Evolutionary conservation across 2,797 vertebrate genomes (phyloP).

Genomic region (Tangara arthus): DNA sequence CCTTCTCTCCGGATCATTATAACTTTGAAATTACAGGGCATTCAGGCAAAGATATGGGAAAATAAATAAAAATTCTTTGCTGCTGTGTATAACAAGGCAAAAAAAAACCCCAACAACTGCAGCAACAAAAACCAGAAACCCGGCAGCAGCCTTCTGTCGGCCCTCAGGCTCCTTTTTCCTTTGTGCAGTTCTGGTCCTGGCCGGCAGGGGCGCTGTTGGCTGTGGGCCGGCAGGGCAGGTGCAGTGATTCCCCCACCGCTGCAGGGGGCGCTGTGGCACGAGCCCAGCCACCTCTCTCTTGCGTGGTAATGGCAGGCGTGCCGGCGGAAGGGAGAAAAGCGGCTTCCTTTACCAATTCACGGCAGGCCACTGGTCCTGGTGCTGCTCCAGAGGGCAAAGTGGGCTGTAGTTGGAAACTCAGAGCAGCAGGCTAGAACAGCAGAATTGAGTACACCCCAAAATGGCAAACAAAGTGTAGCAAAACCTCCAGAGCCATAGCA

Average conservation of each 20-base stretch:
- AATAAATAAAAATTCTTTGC: neutral
- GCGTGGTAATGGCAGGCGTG: fast-evolving
- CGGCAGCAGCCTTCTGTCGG: fast-evolving
- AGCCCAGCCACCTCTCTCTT: fast-evolving
- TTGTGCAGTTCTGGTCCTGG: fast-evolving
- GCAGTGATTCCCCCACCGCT: fast-evolving
- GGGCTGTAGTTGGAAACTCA: neutral
- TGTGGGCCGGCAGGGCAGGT: fast-evolving
- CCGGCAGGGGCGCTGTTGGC: neutral
- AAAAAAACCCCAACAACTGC: fast-evolving
- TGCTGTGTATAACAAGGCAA: neutral
- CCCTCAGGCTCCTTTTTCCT: fast-evolving
- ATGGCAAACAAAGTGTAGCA: neutral
- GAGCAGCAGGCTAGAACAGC: neutral
- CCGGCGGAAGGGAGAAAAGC: fast-evolving
- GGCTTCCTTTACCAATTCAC: fast-evolving
- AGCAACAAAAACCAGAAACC: fast-evolving
- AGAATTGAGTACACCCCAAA: fast-evolving
- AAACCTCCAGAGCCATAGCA: fast-evolving
- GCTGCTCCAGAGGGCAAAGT: neutral
- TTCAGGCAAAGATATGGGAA: neutral
- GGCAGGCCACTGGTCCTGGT: fast-evolving
- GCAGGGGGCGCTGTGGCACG: neutral
- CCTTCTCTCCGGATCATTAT: neutral
- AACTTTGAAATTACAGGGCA: neutral